Evolutionary conservation across 2,888 invertebrate genomes (phyloP).

Genomic region (Proisotoma minuta): DNA sequence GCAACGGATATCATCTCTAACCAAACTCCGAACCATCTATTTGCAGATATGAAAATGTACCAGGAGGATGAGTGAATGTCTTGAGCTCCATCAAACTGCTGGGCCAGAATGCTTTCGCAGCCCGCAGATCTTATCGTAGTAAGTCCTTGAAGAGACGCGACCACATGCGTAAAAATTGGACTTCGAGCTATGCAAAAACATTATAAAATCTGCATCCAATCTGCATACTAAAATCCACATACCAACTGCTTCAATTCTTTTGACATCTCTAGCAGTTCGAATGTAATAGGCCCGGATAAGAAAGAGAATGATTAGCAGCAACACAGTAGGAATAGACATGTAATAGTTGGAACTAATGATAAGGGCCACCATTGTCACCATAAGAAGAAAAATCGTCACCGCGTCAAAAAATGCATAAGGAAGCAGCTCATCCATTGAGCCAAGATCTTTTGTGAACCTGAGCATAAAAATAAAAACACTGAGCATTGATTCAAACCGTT

Average conservation of each 20-base stretch:
- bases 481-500: too few species aligned
- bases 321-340: constrained; percentile 59
- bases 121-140: constrained; percentile 86
- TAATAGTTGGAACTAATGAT: constrained; percentile 52
- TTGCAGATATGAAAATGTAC: constrained; percentile 82
- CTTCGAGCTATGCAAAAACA: constrained; percentile 66
- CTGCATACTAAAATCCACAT: constrained; percentile 22
- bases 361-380: constrained; percentile 53
- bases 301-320: constrained; percentile 69
- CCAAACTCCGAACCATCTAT: constrained; percentile 89
- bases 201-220: background rate
- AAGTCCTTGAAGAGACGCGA: constrained; percentile 81
- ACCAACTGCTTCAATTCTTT: constrained; percentile 55
- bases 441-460: constrained; percentile 55
- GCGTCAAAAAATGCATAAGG: constrained; percentile 61
- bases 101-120: constrained; percentile 69
- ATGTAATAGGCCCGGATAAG: constrained; percentile 70
- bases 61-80: constrained; percentile 77
- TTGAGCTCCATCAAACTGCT: constrained; percentile 69
- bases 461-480: too few species aligned
- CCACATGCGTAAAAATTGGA: constrained; percentile 89
- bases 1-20: constrained; percentile 81
- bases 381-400: constrained; percentile 53
- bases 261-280: constrained; percentile 72
- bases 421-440: constrained; percentile 62